Conservation (phyloP, 2,888 invertebrate species). For the Ophion ventricosus region DNA sequence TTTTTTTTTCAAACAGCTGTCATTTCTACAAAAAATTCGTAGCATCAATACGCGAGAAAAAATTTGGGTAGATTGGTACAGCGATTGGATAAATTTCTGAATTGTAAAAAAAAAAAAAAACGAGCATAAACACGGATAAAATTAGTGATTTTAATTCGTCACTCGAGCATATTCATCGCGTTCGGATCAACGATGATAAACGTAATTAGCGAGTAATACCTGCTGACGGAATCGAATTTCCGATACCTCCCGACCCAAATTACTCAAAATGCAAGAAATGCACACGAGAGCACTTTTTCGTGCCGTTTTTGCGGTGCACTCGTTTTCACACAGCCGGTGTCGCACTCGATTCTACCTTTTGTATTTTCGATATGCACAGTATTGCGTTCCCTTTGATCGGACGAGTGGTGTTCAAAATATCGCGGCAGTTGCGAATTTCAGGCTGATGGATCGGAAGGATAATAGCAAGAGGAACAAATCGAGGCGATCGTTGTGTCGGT, state of each 20-base stretch:
- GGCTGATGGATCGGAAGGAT: constrained; percentile 17
- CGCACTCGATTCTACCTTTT: constrained; percentile 22
- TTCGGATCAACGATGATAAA: too few relatives aligned
- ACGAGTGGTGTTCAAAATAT: too few relatives aligned
- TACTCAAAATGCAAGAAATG: constrained; percentile 34
- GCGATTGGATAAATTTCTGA: background rate
- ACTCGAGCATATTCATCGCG: too few relatives aligned
- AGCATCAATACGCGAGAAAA: background rate
- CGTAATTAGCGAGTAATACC: background rate
- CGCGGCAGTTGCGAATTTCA: constrained; percentile 2
- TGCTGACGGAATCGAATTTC: constrained; percentile 43
- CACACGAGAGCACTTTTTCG: constrained; percentile 43
- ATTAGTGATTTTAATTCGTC: too few relatives aligned
- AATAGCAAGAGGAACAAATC: background rate
- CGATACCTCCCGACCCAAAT: constrained; percentile 31
- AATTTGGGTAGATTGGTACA: too few relatives aligned
- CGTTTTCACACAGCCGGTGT: background rate
- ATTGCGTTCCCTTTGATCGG: too few relatives aligned
- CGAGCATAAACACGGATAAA: too few relatives aligned
- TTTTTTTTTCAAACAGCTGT: background rate
- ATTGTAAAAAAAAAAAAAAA: too few relatives aligned
- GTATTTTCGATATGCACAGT: constrained; percentile 25
- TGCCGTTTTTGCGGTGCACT: constrained; percentile 2
- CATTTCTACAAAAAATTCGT: too few relatives aligned
- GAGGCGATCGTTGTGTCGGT: constrained; percentile 11